phyloP scores from a whole-genome alignment of 1,140 invertebrate species.

The Andricus grossulariae region DNA sequence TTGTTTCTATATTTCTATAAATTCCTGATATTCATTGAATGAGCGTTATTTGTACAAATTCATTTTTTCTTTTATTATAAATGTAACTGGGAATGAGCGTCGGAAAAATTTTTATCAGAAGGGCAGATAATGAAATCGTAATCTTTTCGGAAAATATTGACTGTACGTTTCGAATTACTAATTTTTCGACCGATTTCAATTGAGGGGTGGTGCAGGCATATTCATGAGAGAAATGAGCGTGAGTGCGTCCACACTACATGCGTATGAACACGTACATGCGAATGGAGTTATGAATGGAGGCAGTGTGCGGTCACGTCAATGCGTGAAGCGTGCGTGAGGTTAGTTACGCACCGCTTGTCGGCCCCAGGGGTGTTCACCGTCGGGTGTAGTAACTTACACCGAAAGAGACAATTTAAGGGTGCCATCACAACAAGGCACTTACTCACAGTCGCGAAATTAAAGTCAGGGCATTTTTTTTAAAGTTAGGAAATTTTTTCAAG shows the following conservation, averaged over 20 bases:
- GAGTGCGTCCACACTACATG: constrained; percentile 37
- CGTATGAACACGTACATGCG: constrained; percentile 40
- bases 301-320: constrained; percentile 69
- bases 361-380: constrained; percentile 66
- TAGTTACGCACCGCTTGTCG: constrained; percentile 72
- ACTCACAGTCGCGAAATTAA: not conserved
- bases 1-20: too few species aligned
- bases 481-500: too few species aligned
- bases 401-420: constrained; percentile 40
- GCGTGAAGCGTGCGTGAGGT: constrained; percentile 71
- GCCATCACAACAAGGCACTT: constrained; percentile 48
- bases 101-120: not conserved
- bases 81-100: not conserved
- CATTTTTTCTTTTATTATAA: not conserved
- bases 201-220: constrained; percentile 3
- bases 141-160: constrained; percentile 15
- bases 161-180: not conserved
- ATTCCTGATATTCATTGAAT: too few species aligned
- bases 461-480: not conserved
- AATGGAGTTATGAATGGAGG: constrained; percentile 69
- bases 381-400: constrained; percentile 61
- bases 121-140: not conserved
- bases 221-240: constrained; percentile 1
- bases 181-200: constrained; percentile 6
- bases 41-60: too few species aligned